phyloP scores from a whole-genome alignment of 2,113 vertebrate species.

The Pseudorectes ferrugineus region DNA sequence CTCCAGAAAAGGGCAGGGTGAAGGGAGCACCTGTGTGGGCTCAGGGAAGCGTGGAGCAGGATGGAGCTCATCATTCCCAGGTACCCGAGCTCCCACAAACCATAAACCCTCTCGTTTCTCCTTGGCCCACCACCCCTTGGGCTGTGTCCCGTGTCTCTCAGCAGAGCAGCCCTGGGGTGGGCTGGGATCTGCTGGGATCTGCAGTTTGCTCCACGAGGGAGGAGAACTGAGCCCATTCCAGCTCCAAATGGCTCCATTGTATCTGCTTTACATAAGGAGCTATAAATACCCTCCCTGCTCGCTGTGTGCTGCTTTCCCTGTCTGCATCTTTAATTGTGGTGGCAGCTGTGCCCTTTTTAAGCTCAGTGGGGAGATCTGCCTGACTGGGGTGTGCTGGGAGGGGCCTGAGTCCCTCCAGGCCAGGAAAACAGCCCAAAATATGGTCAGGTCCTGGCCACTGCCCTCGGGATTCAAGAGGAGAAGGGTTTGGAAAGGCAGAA shows the following conservation, averaged over 20 bases:
- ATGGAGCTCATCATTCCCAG: background rate
- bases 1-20: background rate
- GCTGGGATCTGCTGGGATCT: background rate
- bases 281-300: background rate
- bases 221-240: background rate
- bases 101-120: background rate
- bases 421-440: accelerated
- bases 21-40: background rate
- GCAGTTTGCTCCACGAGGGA: background rate
- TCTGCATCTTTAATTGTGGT: background rate
- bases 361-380: background rate
- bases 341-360: background rate
- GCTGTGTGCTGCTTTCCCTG: background rate
- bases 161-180: background rate
- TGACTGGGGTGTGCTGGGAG: background rate
- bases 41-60: background rate
- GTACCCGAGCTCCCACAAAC: background rate
- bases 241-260: background rate
- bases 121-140: no score
- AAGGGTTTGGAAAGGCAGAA: background rate
- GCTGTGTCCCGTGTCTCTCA: no score
- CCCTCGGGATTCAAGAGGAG: background rate
- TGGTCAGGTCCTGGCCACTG: background rate
- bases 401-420: background rate
- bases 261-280: background rate